Base-by-base conservation (phyloP, 1,140 invertebrate genomes). In the Penaeus indicus region DNA sequence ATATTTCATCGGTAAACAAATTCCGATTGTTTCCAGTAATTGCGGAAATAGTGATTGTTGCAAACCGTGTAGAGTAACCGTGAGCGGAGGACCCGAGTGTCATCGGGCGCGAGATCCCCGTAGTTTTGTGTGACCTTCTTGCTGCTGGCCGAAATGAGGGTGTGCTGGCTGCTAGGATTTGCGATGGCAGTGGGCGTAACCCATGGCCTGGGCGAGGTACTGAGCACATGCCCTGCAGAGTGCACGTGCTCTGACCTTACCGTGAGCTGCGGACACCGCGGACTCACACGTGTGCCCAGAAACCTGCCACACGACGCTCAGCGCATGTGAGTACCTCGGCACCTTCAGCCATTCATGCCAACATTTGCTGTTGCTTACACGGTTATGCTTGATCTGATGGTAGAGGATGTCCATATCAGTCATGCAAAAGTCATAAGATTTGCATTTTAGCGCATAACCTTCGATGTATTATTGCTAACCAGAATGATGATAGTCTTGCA, bases 221-320 rank as follows among this genome's bases (percentile, higher is more conserved):
- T 54, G 47, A 88, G 22, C 79, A 62, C 85, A 64, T 98, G 97
- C 93, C 97, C 97, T 11, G 95, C 95, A 93, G 95, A 95, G 25
- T 97, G 97, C 93, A 94, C 95, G 91, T 98, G 97, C 92, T 94
- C 94, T 85, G 95, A 95, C 84, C 94, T 95, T 80, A 95, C 95
- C 77, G 95, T 97, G 47, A 96, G 97, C 92, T 98, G 97, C 92
- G 96, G 96, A 67, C 95, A 96, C 92, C 94, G 96, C 38, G 96
- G 95, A 77, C 94, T 98, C 63, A 95, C 95, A n/a, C 95, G 96
- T 92, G 95, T 97, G 47, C 97, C 97, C 0, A 94, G 95, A 89
- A 95, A 95, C 91, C 94, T 97, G 91, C 96, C 96, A 19, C 92
- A 93, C 60, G 95, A 96, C 92, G 95, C 95, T 80, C 96, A 97